Percentiles rank a stretch among this genome's conserved stretches.
phyloP scores from a whole-genome alignment of 2,888 invertebrate species.

The Orchestes rusci region DNA sequence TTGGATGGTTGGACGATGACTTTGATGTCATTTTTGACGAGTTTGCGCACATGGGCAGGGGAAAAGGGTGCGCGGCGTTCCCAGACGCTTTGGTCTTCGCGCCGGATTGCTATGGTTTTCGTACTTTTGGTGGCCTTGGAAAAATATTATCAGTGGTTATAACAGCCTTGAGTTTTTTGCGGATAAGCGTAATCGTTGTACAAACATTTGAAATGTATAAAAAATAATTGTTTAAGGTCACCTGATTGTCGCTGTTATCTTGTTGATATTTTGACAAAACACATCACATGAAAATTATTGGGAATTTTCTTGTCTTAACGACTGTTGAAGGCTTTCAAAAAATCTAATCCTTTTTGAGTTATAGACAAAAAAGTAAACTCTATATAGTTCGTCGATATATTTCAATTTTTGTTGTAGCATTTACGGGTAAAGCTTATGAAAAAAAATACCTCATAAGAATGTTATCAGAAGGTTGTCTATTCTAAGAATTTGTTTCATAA shows the following conservation, averaged over 20 bases:
- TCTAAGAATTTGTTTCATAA: background rate
- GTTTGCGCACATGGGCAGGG: conserved; percentile 81
- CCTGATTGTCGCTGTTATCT: no score
- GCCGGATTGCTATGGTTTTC: conserved; percentile 76
- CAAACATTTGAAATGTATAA: background rate
- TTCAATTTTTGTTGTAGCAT: no score
- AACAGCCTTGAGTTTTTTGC: background rate
- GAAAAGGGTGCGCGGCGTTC: conserved; percentile 92
- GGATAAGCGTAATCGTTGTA: background rate
- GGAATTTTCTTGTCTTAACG: no score
- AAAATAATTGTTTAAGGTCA: no score
- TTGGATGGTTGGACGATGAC: conserved; percentile 99
- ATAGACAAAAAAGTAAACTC: no score
- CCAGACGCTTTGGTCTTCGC: conserved; percentile 94
- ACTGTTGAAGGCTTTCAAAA: no score
- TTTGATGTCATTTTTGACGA: conserved; percentile 74
- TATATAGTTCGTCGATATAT: no score
- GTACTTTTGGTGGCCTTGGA: conserved; percentile 42
- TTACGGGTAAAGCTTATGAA: no score
- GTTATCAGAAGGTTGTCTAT: background rate
- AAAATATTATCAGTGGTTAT: background rate
- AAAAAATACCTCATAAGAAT: no score
- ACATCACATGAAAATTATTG: no score
- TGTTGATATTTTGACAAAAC: no score
- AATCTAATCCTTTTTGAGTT: no score